Conservation (phyloP, 2,113 vertebrate genomes). For the Fukomys damarensis region DNA sequence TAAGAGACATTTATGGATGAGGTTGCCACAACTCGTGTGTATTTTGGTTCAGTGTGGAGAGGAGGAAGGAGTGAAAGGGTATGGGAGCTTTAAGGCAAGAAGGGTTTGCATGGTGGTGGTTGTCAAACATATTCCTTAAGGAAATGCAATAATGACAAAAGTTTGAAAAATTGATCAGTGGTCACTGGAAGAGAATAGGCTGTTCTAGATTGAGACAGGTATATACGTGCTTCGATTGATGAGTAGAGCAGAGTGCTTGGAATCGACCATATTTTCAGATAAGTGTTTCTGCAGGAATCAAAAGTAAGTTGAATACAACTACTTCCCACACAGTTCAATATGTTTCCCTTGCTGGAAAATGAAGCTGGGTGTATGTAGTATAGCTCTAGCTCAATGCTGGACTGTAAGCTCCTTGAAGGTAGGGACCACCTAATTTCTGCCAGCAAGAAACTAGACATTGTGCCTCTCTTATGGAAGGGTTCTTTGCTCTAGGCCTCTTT, state of each 20-base stretch:
- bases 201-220: not conserved
- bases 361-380: not conserved
- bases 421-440: not conserved
- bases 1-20: not conserved
- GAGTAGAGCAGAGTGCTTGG: not conserved
- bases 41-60: fast-evolving
- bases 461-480: not conserved
- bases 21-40: not conserved
- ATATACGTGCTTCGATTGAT: not conserved
- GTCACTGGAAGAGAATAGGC: not conserved
- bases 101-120: not conserved
- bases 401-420: not conserved
- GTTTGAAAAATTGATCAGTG: not conserved
- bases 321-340: not conserved
- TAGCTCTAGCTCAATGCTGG: not conserved
- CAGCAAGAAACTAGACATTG: fast-evolving
- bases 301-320: not conserved
- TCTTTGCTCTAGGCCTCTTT: not conserved
- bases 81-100: not conserved
- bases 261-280: not conserved
- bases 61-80: not conserved
- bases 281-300: not conserved
- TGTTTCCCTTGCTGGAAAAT: not conserved
- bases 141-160: not conserved
- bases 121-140: not conserved